Conservation (phyloP, 2,888 invertebrate species). For the Coleophora flavipennella region DNA sequence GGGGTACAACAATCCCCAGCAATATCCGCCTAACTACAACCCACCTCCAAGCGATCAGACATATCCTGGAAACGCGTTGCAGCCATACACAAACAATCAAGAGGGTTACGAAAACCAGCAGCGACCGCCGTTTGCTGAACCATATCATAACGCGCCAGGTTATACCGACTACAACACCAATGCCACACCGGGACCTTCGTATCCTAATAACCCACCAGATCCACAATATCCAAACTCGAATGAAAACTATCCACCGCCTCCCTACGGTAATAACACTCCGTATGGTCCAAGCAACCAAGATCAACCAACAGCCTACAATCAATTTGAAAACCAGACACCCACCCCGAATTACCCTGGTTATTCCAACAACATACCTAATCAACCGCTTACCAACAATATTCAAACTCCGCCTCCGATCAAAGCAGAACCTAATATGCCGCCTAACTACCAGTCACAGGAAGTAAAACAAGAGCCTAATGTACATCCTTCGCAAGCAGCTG, state of each 20-base stretch:
- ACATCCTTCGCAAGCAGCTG: constrained; percentile 22
- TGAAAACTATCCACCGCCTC: constrained; percentile 28
- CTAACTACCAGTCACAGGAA: constrained; percentile 28
- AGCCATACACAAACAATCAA: constrained; percentile 44
- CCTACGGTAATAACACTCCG: constrained; percentile 27
- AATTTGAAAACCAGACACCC: constrained; percentile 38
- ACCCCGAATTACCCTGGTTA: constrained; percentile 38
- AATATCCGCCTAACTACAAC: constrained; percentile 47
- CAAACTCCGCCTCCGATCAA: constrained; percentile 25
- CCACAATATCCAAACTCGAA: constrained; percentile 5
- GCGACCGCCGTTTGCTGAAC: constrained; percentile 41
- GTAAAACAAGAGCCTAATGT: constrained; percentile 35
- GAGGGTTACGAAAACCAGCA: constrained; percentile 43
- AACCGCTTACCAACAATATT: constrained; percentile 19
- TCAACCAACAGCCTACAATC: constrained; percentile 36
- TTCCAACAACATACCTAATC: constrained; percentile 33
- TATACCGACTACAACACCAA: constrained; percentile 46
- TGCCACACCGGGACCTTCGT: constrained; percentile 18
- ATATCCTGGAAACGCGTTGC: constrained; percentile 40
- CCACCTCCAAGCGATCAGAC: constrained; percentile 35
- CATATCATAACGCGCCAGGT: constrained; percentile 30
- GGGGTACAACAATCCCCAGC: constrained; percentile 40
- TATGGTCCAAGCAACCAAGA: constrained; percentile 17
- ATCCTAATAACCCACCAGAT: constrained; percentile 11
- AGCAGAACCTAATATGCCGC: constrained; percentile 25